Evolutionary conservation across 2,888 invertebrate species (phyloP).

Genomic region (Mesorhabditis sp.): DNA sequence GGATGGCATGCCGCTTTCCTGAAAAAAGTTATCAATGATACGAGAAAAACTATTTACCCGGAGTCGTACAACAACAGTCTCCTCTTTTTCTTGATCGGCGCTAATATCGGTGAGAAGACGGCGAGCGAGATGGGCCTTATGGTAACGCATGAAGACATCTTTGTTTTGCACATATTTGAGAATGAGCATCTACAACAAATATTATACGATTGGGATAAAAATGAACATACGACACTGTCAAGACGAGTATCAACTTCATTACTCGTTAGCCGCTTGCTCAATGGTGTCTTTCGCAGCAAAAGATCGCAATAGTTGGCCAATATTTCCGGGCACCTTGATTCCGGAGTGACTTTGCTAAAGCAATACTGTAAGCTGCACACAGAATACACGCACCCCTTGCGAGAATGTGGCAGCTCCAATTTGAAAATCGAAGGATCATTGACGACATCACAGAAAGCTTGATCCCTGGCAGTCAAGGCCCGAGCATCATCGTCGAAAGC

Average conservation of each 20-base stretch:
- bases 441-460: conserved; percentile 71
- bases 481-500: conserved; percentile 95
- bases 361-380: not conserved
- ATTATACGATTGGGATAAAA: not conserved
- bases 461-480: conserved; percentile 78
- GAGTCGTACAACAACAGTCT: conserved; percentile 95
- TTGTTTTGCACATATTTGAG: conserved; percentile 98
- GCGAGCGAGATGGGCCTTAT: conserved; percentile 93
- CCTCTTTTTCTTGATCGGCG: conserved; percentile 97
- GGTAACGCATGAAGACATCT: conserved; percentile 99
- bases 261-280: conserved; percentile 89
- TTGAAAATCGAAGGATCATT: conserved; percentile 88
- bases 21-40: conserved; percentile 33
- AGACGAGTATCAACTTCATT: conserved; percentile 93
- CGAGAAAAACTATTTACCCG: conserved; percentile 58
- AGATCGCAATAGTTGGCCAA: conserved; percentile 99
- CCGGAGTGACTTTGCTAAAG: conserved; percentile 60
- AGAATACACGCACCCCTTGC: conserved; percentile 16
- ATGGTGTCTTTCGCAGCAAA: conserved; percentile 87
- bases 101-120: conserved; percentile 93
- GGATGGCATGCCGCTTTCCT: conserved; percentile 99
- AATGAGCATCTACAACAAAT: conserved; percentile 70
- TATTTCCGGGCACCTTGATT: conserved; percentile 96
- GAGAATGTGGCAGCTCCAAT: conserved; percentile 63
- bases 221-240: conserved; percentile 74